These are phyloP conservation scores for Ectropis grisescens DNA, from an alignment of 1,140 invertebrate genomes.

Conservation along the genomic window DNA sequence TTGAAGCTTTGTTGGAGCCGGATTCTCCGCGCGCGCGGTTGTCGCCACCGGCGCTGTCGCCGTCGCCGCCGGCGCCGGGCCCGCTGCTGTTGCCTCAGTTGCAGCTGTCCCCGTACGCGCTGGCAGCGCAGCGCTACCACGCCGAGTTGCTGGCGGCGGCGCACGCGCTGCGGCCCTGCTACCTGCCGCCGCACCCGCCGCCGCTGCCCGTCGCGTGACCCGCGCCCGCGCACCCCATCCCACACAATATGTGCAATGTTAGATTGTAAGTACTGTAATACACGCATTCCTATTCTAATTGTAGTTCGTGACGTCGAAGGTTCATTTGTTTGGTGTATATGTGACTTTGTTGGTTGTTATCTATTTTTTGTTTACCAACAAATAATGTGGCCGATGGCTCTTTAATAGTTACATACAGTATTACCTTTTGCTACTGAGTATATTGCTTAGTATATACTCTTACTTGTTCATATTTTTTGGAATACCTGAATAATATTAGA, in stretches of 20 bases:
- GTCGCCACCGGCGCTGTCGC: conserved; percentile 21
- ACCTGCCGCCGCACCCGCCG: conserved; percentile 50
- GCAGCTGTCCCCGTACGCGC: conserved; percentile 36
- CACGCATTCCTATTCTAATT: neutral
- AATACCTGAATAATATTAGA: too few relatives aligned
- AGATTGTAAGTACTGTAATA: conserved; percentile 61
- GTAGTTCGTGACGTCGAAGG: too few relatives aligned
- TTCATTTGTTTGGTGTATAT: too few relatives aligned
- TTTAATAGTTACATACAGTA: too few relatives aligned
- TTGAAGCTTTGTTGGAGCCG: conserved; percentile 75
- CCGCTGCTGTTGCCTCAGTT: conserved; percentile 20
- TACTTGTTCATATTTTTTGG: too few relatives aligned
- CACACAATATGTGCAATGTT: conserved; percentile 60
- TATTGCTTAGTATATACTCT: too few relatives aligned
- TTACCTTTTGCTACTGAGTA: too few relatives aligned
- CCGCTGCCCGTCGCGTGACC: conserved; percentile 61
- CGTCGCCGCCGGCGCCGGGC: conserved; percentile 16
- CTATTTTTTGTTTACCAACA: conserved; percentile 3
- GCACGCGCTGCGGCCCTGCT: conserved; percentile 52
- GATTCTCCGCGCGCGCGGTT: conserved; percentile 38
- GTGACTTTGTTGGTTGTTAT: conserved; percentile 1
- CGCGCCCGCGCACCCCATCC: conserved; percentile 20
- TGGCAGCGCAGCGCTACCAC: conserved; percentile 48
- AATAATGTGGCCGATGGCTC: neutral
- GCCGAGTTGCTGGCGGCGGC: conserved; percentile 52